phyloP scores from a whole-genome alignment of 2,113 vertebrate species.

The Centropristis striata region DNA sequence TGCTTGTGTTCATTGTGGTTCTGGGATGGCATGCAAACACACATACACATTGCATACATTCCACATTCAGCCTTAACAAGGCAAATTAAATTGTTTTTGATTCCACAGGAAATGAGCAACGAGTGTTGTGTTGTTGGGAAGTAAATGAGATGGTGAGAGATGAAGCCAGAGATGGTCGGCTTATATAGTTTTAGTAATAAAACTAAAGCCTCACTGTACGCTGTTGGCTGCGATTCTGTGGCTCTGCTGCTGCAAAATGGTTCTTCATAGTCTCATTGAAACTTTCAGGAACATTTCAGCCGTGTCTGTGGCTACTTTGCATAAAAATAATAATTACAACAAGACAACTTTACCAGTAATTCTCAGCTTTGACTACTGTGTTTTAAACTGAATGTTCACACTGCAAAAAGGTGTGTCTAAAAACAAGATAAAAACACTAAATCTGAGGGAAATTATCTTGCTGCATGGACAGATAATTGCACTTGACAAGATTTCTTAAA shows the following conservation, averaged over 20 bases:
- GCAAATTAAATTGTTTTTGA: slow-evolving; percentile 52
- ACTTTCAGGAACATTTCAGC: background rate
- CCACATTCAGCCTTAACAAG: slow-evolving; percentile 49
- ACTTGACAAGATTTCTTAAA: too few species aligned
- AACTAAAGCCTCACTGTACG: background rate
- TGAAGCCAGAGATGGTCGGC: background rate
- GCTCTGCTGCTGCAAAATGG: background rate
- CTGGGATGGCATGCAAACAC: slow-evolving; percentile 11
- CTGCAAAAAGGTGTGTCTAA: too few species aligned
- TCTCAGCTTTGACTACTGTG: background rate
- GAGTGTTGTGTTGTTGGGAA: slow-evolving; percentile 4
- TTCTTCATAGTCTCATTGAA: background rate
- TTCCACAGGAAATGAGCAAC: slow-evolving; percentile 55
- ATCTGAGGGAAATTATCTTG: too few species aligned
- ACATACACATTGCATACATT: slow-evolving; percentile 42
- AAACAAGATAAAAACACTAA: too few species aligned
- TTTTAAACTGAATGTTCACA: too few species aligned
- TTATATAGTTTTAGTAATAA: background rate
- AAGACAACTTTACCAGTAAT: background rate
- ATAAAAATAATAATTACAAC: background rate
- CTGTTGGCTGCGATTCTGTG: background rate
- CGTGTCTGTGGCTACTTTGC: background rate
- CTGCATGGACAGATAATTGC: too few species aligned
- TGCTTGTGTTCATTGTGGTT: slow-evolving; percentile 37
- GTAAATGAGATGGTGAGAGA: slow-evolving; percentile 5